Evolutionary conservation across 2,888 invertebrate genomes (phyloP).

Genomic region (Beris morrisii): DNA sequence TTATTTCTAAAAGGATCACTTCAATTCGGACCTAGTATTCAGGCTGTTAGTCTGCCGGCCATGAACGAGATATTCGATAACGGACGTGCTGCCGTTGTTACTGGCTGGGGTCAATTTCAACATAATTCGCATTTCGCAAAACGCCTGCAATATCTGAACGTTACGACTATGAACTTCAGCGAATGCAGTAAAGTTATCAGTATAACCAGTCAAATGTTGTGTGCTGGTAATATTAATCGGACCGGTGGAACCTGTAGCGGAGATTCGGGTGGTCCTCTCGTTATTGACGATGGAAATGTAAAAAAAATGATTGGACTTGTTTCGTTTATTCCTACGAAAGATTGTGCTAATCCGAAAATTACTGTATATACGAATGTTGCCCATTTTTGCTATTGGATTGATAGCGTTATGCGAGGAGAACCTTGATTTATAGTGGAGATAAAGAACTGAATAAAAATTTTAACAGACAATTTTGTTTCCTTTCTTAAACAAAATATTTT

Average conservation of each 20-base stretch:
- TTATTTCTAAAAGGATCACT: neutral
- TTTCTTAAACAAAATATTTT: neutral
- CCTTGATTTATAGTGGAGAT: too few relatives aligned
- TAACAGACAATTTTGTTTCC: too few relatives aligned
- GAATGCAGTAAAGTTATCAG: neutral
- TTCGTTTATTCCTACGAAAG: neutral
- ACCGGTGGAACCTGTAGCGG: neutral
- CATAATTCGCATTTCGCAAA: neutral
- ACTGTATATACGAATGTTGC: neutral
- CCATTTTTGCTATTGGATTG: neutral
- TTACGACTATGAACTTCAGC: neutral
- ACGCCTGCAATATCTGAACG: neutral
- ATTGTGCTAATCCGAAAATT: neutral
- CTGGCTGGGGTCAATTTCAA: neutral
- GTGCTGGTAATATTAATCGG: neutral
- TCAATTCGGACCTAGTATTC: neutral
- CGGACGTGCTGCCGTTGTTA: neutral
- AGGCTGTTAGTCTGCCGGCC: neutral
- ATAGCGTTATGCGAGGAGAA: too few relatives aligned
- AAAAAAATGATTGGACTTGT: neutral
- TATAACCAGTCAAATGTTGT: neutral
- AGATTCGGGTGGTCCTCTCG: conserved; percentile 1
- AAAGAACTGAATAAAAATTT: too few relatives aligned
- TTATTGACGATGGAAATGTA: neutral
- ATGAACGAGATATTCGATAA: neutral